Percentiles rank a stretch among this genome's conserved stretches.
phyloP scores from a whole-genome alignment of 2,888 invertebrate genomes.

The Aspidapion aeneum region DNA sequence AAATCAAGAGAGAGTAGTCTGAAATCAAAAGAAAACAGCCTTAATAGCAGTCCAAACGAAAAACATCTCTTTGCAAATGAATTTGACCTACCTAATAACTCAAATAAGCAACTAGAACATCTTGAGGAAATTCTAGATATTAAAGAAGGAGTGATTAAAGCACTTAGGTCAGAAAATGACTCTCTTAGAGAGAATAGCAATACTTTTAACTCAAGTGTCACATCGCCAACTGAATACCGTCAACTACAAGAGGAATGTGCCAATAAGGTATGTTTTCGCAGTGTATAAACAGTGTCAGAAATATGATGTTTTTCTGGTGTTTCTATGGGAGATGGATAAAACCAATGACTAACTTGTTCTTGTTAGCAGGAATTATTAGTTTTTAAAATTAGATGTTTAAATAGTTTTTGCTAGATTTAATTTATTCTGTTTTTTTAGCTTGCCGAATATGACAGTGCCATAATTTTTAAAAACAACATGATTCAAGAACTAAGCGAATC shows the following conservation, averaged over 20 bases:
- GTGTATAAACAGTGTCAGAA: too few species aligned
- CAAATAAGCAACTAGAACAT: slow-evolving; percentile 40
- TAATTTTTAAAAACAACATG: slow-evolving; percentile 64
- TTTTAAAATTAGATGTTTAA: too few species aligned
- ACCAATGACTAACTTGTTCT: too few species aligned
- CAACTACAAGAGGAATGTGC: slow-evolving; percentile 68
- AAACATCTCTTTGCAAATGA: slow-evolving; percentile 11
- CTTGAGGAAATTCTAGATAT: slow-evolving; percentile 48
- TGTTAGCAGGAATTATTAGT: neutral
- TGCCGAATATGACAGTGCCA: slow-evolving; percentile 67
- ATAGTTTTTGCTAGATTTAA: too few species aligned
- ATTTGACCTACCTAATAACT: slow-evolving; percentile 9
- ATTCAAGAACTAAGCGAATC: slow-evolving; percentile 70
- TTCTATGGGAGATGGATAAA: too few species aligned
- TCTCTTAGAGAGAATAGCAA: slow-evolving; percentile 51
- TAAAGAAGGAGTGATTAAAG: slow-evolving; percentile 50
- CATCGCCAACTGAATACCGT: slow-evolving; percentile 67
- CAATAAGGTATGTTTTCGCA: slow-evolving; percentile 55
- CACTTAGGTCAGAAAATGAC: slow-evolving; percentile 50
- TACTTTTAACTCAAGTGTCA: slow-evolving; percentile 52
- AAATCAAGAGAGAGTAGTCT: too few species aligned
- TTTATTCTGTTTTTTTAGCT: slow-evolving; percentile 59
- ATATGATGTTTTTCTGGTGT: neutral
- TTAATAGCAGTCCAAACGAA: slow-evolving; percentile 24
- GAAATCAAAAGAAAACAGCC: slow-evolving; percentile 7